Base-by-base conservation (phyloP, 2,797 vertebrate genomes). In the Etheostoma perlongum region DNA sequence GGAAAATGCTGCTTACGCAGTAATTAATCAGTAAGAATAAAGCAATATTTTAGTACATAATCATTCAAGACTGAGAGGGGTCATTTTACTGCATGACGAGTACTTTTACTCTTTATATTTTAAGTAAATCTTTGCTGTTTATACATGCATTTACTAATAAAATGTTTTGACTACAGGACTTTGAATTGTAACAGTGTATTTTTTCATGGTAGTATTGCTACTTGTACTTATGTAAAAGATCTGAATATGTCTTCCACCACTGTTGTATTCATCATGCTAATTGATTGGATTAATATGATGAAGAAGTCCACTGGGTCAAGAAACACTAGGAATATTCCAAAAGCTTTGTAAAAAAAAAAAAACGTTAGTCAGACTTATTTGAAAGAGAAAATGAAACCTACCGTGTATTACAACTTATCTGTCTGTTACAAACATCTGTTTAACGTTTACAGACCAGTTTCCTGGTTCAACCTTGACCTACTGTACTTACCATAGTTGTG, bases 401-500 rank as follows among this genome's bases (percentile, higher is more conserved):
- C 23, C 14, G 3, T 62, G 63, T 30, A 52, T 66, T 0, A 46
- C 25, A 10, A 27, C 15, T 46, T 18, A 60, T 65, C 46, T 13
- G 44, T 63, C 23, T 44, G 30, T 64, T 23, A 12, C 51, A 70
- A 77, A 77, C 53, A 70, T 65, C 23, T 15, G 49, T 48, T 51
- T 51, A 67, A 40, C 49, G 51, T 48, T 69, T 23, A 51, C 51
- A 64, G 59, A 51, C 4, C 2, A 18, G 59, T 60, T 53, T 66
- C 8, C 25, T 25, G 40, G 21, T 49, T 49, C 19, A 46, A 44
- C 47, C 3, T 27, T 72, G 68, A 49, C 42, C 52, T 12, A 9
- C 42, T 62, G 25, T 23, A 48, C 51, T 33, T 23, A 11, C 14
- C 1, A 9, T 14, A n/a, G 15, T 18, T 49, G 10, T 13, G 11